phyloP scores from a whole-genome alignment of 1,140 invertebrate genomes.

The Macrobrachium rosenbergii region DNA sequence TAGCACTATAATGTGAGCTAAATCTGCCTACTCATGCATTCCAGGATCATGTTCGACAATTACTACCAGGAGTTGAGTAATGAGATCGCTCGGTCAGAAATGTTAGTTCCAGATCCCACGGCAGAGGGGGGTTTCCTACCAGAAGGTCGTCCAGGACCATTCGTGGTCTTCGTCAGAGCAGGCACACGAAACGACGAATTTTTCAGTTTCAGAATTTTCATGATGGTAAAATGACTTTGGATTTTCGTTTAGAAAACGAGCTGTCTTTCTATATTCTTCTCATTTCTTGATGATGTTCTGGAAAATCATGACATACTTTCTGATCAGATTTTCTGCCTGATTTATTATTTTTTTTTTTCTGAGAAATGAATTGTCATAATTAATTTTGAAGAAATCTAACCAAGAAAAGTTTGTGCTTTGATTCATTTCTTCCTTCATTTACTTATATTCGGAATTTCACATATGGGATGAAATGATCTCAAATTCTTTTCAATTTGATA shows the following conservation, averaged over 20 bases:
- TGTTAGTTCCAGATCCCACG: slow-evolving; percentile 32
- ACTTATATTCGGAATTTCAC: too few species aligned
- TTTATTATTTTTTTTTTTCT: too few species aligned
- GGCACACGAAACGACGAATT: slow-evolving; percentile 50
- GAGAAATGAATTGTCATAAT: too few species aligned
- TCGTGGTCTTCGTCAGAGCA: slow-evolving; percentile 53
- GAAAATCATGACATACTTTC: too few species aligned
- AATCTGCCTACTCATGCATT: background rate
- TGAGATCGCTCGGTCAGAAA: slow-evolving; percentile 38
- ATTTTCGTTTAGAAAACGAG: background rate
- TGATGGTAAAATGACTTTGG: slow-evolving; percentile 42
- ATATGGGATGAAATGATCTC: too few species aligned
- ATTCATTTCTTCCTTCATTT: too few species aligned
- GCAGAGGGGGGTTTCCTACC: slow-evolving; percentile 24
- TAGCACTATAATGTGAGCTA: background rate
- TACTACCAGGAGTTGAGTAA: slow-evolving; percentile 31
- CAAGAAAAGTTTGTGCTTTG: too few species aligned
- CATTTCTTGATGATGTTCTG: too few species aligned
- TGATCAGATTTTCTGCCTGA: too few species aligned
- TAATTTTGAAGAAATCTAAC: too few species aligned
- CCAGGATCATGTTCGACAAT: slow-evolving; percentile 25
- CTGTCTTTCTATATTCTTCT: too few species aligned
- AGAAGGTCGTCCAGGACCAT: slow-evolving; percentile 25
- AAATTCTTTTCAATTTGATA: too few species aligned
- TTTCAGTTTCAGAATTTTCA: slow-evolving; percentile 50